Evolutionary conservation across 23 tunicate species (phyloP).

Genomic region (Diplosoma virens): DNA sequence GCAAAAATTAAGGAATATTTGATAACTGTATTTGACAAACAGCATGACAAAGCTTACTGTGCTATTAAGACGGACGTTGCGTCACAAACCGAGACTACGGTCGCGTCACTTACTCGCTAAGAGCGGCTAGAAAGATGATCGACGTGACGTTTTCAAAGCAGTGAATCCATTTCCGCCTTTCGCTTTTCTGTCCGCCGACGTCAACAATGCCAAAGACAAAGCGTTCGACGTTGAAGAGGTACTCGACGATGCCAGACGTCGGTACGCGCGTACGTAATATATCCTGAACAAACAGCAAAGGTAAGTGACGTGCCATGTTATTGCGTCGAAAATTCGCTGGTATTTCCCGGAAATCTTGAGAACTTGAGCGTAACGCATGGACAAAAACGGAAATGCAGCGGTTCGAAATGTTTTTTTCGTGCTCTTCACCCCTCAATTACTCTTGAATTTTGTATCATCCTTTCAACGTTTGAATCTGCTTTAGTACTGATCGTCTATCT

Average conservation of each 20-base stretch:
- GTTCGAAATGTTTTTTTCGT: too few relatives aligned
- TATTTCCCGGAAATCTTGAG: too few relatives aligned
- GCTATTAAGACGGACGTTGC: not conserved
- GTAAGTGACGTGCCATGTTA: too few relatives aligned
- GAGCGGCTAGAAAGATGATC: conserved; percentile 83
- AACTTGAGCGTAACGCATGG: too few relatives aligned
- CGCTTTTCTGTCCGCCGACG: conserved; percentile 95
- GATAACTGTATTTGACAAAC: too few relatives aligned
- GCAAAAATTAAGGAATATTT: too few relatives aligned
- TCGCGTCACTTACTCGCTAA: conserved; percentile 77
- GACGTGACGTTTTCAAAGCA: conserved; percentile 93
- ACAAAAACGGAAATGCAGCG: too few relatives aligned
- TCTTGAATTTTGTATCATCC: too few relatives aligned
- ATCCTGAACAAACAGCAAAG: conserved; percentile 81
- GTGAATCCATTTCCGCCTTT: conserved; percentile 95
- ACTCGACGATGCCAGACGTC: conserved; percentile 82
- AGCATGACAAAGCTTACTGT: not conserved
- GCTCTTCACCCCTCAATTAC: too few relatives aligned
- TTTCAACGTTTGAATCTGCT: too few relatives aligned
- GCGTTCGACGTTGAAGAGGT: conserved; percentile 73
- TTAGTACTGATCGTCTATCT: too few relatives aligned
- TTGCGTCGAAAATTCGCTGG: too few relatives aligned
- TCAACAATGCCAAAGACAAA: conserved; percentile 92
- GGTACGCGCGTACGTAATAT: conserved; percentile 74
- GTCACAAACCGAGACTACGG: not conserved